phyloP scores from a whole-genome alignment of 1,140 invertebrate species.

The Nautilus pompilius region DNA sequence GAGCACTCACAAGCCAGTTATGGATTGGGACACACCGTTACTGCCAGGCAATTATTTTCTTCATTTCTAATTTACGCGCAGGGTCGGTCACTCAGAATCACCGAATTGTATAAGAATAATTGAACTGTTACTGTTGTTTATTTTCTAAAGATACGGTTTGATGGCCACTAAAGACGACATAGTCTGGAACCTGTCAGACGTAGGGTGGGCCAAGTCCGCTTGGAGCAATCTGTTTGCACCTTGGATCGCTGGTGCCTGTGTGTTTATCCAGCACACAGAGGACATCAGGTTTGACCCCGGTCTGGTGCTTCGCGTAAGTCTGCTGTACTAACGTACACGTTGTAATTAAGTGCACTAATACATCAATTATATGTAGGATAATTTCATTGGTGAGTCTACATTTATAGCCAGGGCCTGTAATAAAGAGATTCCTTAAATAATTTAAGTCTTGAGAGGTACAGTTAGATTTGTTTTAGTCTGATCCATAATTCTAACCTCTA shows the following conservation, averaged over 20 bases:
- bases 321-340: too few relatives aligned
- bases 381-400: too few relatives aligned
- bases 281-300: slow-evolving; percentile 42
- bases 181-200: slow-evolving; percentile 57
- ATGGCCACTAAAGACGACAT: slow-evolving; percentile 43
- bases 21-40: slow-evolving; percentile 52
- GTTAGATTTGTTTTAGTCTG: too few relatives aligned
- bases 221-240: slow-evolving; percentile 56
- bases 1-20: slow-evolving; percentile 57
- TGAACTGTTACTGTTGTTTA: too few relatives aligned
- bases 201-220: slow-evolving; percentile 60
- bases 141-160: slow-evolving; percentile 47
- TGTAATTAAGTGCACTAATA: too few relatives aligned
- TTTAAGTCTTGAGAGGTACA: too few relatives aligned
- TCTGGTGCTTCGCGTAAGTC: slow-evolving; percentile 37
- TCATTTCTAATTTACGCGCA: not conserved
- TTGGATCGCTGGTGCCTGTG: slow-evolving; percentile 52
- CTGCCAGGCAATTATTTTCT: slow-evolving; percentile 38
- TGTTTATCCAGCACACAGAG: slow-evolving; percentile 53
- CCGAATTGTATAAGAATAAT: too few relatives aligned
- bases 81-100: too few relatives aligned
- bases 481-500: too few relatives aligned
- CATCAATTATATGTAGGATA: too few relatives aligned
- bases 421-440: too few relatives aligned
- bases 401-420: too few relatives aligned